phyloP scores from a whole-genome alignment of 2,113 vertebrate species.

The Jaculus jaculus region DNA sequence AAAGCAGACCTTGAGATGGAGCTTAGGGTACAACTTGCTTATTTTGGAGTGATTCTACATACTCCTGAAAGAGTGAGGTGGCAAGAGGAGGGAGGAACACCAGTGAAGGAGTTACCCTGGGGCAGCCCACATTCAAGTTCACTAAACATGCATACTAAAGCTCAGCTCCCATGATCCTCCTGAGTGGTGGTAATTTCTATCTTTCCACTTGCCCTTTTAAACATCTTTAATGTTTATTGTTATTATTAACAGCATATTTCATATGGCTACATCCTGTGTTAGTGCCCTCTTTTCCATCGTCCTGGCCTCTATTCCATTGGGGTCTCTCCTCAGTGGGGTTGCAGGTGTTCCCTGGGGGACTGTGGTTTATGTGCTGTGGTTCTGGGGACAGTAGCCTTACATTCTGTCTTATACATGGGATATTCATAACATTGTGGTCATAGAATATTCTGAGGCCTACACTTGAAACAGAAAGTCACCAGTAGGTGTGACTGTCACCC shows the following conservation, averaged over 20 bases:
- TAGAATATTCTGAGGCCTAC: background rate
- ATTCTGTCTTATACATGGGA: background rate
- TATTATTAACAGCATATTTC: no score
- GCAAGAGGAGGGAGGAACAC: background rate
- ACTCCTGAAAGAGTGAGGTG: background rate
- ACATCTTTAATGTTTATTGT: no score
- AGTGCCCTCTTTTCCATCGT: no score
- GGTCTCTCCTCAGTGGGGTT: no score
- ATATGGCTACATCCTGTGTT: no score
- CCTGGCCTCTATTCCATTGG: no score
- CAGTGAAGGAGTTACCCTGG: background rate
- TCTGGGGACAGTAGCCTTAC: background rate
- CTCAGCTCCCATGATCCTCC: background rate
- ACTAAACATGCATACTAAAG: background rate
- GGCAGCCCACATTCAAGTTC: background rate
- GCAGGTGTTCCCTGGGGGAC: no score
- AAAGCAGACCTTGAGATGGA: background rate
- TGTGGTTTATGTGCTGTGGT: background rate
- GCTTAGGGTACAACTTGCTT: background rate
- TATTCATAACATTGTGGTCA: background rate
- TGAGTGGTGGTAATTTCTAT: background rate
- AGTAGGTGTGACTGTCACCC: background rate
- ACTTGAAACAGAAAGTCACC: background rate
- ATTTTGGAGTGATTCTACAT: background rate
- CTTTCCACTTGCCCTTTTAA: rapidly evolving